Base-by-base conservation (phyloP, 1,140 invertebrate genomes). In the Megalopta genalis region DNA sequence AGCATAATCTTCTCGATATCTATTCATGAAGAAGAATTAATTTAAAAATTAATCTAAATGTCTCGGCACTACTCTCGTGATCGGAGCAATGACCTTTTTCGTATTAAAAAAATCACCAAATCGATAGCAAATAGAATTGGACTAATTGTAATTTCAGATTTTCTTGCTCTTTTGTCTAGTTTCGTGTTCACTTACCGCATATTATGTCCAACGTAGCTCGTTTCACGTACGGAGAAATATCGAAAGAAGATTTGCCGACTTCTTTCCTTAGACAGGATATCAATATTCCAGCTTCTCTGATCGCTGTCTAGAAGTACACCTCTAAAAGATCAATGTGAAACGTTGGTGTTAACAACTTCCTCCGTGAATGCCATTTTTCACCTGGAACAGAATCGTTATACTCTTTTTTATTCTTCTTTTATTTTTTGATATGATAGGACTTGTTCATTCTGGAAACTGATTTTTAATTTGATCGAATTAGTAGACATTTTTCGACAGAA, bases 261-360 rank as follows among this genome's bases (percentile, higher is more conserved):
- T 90, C 95, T 89, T 82, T 94, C 87, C 42, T 95, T 81, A 90
- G 94, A 94, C 86, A 95, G 8, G 95, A 93, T 78, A 96, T 95
- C 81, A 97, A 94, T 80, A 91, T 88, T n/a, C 80, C 49, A 3
- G 91, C 86, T 89, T 88, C 94, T 81, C 74, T 91, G 42, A 81
- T 91, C 68, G 83, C 96, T 75, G 90, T 94, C 10, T 94, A 93
- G 6, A 96, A 81, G 86, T 97, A 97, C 71, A 95, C 93, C 70
- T 96, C 94, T 9, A 97, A 88, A 37, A 97, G 95, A 78, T 94
- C 94, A 88, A 96, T 96, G 90, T 97, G 96, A 86, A 97, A 97
- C 0, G 95, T 95, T 6, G 97, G 96, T 0, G 97, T 97, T 8
- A 97, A 88, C 59, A 97, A 87, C 89, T 96, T 96, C 18, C 97